Percentiles rank a stretch among this genome's conserved stretches.
Conservation (phyloP, 2,888 invertebrate genomes). For the Dicyrtoma fusca region DNA sequence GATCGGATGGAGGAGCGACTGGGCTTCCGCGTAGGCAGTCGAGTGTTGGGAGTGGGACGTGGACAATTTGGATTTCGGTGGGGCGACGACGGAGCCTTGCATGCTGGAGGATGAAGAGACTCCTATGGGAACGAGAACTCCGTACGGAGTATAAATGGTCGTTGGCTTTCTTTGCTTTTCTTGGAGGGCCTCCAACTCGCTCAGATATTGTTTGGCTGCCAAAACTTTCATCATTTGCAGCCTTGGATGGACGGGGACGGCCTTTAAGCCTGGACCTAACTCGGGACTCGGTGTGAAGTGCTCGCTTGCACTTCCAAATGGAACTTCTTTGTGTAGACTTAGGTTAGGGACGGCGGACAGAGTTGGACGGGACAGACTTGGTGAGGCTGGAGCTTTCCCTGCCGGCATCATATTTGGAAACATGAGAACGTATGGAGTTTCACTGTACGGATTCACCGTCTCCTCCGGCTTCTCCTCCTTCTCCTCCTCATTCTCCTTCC, state of each 20-base stretch:
- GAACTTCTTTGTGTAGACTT: constrained; percentile 38
- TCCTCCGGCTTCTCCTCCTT: constrained; percentile 1
- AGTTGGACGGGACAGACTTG: not conserved
- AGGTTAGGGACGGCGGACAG: not conserved
- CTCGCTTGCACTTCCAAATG: constrained; percentile 48
- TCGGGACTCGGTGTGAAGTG: constrained; percentile 28
- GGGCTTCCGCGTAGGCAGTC: not conserved
- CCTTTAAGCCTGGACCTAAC: constrained; percentile 50
- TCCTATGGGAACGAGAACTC: constrained; percentile 51
- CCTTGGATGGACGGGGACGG: constrained; percentile 54
- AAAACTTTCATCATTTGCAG: constrained; percentile 55
- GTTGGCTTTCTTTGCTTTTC: constrained; percentile 50
- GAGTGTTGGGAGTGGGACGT: constrained; percentile 2
- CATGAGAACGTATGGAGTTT: constrained; percentile 57
- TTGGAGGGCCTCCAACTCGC: constrained; percentile 50
- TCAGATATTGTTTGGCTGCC: constrained; percentile 54
- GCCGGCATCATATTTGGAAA: constrained; percentile 52
- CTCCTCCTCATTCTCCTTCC: not conserved
- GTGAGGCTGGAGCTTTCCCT: constrained; percentile 1
- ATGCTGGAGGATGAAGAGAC: not conserved
- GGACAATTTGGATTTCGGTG: not conserved
- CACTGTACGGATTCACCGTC: constrained; percentile 44
- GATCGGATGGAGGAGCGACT: not conserved
- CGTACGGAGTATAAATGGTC: constrained; percentile 56
- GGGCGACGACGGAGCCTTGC: not conserved